These are phyloP conservation scores for Montipora sp. DNA, from an alignment of 64 coral and sea anemone genomes.

Conservation along the genomic window DNA sequence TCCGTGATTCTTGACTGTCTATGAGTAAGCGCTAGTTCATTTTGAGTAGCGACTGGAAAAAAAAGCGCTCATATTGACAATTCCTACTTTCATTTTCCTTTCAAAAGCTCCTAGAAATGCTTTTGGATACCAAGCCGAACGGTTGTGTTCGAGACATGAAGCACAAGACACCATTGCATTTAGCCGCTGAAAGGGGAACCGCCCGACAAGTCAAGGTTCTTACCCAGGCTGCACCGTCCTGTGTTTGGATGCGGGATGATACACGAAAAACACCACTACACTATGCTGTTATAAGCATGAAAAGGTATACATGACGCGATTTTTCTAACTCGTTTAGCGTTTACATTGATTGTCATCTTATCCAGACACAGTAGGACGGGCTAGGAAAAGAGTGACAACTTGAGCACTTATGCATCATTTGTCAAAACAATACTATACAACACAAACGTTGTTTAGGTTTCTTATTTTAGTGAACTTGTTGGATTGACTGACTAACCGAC, in stretches of 20 bases:
- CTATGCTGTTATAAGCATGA: constrained; percentile 80
- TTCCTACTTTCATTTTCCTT: neutral
- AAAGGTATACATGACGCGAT: constrained; percentile 42
- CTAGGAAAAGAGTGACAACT: no score
- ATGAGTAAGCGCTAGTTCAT: no score
- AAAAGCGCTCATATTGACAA: neutral
- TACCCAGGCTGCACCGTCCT: constrained; percentile 56
- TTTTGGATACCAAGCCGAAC: constrained; percentile 63
- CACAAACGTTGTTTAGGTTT: no score
- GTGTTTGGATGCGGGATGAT: constrained; percentile 78
- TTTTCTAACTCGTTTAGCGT: neutral
- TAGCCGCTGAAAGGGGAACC: constrained; percentile 73
- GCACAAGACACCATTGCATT: constrained; percentile 76
- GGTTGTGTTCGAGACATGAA: constrained; percentile 71
- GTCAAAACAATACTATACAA: no score
- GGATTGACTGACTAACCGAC: no score
- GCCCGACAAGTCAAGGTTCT: constrained; percentile 66
- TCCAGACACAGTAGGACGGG: no score
- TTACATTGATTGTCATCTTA: no score
- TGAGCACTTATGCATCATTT: no score
- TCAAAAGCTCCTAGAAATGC: constrained; percentile 65
- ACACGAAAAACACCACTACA: constrained; percentile 81
- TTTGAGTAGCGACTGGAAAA: no score
- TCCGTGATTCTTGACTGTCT: no score
- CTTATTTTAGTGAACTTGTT: no score